These are phyloP conservation scores for Oreonectes daqikongensis DNA, from an alignment of 2,797 vertebrate species.

Conservation along the genomic window DNA sequence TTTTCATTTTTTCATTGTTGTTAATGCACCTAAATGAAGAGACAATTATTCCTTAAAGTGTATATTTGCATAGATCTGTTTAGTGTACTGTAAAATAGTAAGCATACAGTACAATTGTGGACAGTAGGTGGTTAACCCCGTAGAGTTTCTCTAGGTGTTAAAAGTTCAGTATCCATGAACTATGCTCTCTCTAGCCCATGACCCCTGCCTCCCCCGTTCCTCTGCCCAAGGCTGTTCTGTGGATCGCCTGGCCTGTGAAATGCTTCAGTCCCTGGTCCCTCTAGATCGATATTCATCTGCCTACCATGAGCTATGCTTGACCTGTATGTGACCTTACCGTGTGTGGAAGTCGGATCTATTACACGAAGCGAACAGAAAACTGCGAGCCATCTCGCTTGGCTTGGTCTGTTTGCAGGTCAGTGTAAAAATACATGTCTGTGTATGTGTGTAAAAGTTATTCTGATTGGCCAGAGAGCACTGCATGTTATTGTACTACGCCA, in stretches of 20 bases:
- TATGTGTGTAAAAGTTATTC: constrained; percentile 28
- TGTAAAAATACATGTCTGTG: constrained; percentile 29
- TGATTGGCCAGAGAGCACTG: constrained; percentile 7
- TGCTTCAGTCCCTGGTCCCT: constrained; percentile 67
- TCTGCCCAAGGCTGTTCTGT: constrained; percentile 78
- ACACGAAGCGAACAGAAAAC: constrained; percentile 64
- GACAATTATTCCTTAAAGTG: not conserved
- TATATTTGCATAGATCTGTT: not conserved
- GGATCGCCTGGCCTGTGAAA: constrained; percentile 70
- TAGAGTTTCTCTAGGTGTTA: constrained; percentile 28
- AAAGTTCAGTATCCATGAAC: constrained; percentile 33
- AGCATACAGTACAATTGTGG: constrained; percentile 8
- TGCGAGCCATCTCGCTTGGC: constrained; percentile 12
- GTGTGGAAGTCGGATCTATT: constrained; percentile 61
- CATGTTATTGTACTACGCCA: constrained; percentile 1
- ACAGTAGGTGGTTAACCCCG: constrained; percentile 2
- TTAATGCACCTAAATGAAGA: not conserved
- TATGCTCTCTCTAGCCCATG: constrained; percentile 52
- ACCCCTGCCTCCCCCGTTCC: constrained; percentile 70
- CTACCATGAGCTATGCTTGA: constrained; percentile 75
- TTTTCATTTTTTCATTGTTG: not conserved
- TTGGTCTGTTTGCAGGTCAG: constrained; percentile 18
- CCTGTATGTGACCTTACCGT: constrained; percentile 73
- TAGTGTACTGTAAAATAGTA: not conserved
- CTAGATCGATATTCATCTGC: constrained; percentile 77